phyloP scores from a whole-genome alignment of 2,113 vertebrate species.

The Aldabrachelys gigantea region DNA sequence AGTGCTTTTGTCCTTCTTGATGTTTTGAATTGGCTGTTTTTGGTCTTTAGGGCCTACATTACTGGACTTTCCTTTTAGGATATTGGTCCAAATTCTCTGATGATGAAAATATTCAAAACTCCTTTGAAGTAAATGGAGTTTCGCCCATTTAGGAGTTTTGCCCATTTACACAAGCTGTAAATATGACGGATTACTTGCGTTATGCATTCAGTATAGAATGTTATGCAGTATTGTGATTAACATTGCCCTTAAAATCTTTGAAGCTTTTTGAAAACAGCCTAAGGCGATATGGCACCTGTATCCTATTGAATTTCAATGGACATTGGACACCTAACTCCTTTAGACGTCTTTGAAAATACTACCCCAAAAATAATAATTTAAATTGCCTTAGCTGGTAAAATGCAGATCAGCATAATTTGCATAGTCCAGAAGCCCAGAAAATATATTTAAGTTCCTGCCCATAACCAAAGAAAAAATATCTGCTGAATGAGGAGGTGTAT shows the following conservation, averaged over 20 bases:
- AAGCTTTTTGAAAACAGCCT: slow-evolving; percentile 23
- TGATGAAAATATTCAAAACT: not conserved
- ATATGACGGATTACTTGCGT: slow-evolving; percentile 1
- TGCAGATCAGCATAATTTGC: not conserved
- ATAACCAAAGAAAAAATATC: not conserved
- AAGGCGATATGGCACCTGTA: not conserved
- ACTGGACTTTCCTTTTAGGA: slow-evolving; percentile 21
- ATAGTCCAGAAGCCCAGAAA: not conserved
- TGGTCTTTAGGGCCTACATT: not conserved
- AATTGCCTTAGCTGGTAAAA: not conserved
- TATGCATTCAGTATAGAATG: not conserved
- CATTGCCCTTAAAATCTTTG: not conserved
- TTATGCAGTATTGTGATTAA: not conserved
- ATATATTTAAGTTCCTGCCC: not conserved
- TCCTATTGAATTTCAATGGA: not conserved
- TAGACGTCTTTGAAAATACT: not conserved
- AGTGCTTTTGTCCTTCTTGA: not conserved
- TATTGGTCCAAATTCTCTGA: not conserved
- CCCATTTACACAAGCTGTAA: not conserved
- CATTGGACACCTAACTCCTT: not conserved
- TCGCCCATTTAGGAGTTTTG: not conserved
- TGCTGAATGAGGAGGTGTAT: not conserved
- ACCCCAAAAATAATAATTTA: not conserved
- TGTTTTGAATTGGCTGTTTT: not conserved
- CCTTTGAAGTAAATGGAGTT: not conserved